Evolutionary conservation across 2,888 invertebrate genomes (phyloP).

Genomic region (Trilocha varians): DNA sequence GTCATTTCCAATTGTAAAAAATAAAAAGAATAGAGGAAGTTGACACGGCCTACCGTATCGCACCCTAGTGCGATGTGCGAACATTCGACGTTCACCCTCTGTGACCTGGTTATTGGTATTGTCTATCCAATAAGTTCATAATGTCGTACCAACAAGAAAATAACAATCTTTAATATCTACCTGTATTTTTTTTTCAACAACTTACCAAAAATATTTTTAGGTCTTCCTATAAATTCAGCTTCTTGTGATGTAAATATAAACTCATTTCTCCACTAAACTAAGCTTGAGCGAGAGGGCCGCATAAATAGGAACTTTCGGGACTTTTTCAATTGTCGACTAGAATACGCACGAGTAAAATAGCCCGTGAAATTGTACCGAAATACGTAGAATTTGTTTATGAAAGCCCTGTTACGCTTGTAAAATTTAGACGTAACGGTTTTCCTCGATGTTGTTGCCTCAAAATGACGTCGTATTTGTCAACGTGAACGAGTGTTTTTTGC

Average conservation of each 20-base stretch:
- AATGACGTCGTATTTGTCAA: slow-evolving; percentile 42
- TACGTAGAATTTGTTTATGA: slow-evolving; percentile 63
- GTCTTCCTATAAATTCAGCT: too few species aligned
- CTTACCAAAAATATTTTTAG: too few species aligned
- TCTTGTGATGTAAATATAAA: slow-evolving; percentile 46
- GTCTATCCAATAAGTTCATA: too few species aligned
- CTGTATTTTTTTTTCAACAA: too few species aligned
- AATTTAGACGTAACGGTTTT: slow-evolving; percentile 47
- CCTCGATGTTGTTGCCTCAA: slow-evolving; percentile 31
- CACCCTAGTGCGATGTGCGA: too few species aligned
- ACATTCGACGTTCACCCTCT: too few species aligned
- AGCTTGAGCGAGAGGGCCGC: slow-evolving; percentile 42
- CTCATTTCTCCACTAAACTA: slow-evolving; percentile 55
- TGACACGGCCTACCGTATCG: too few species aligned
- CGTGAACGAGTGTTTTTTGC: slow-evolving; percentile 19
- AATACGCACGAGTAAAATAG: slow-evolving; percentile 61
- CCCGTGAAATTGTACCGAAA: slow-evolving; percentile 64
- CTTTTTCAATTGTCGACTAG: slow-evolving; percentile 53
- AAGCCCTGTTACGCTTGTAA: slow-evolving; percentile 38
- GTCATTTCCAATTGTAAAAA: too few species aligned
- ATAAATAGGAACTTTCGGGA: slow-evolving; percentile 26
- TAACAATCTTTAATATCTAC: too few species aligned
- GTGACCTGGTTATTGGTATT: too few species aligned
- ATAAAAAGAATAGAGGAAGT: too few species aligned
- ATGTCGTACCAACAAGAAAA: too few species aligned